phyloP scores from a whole-genome alignment of 2,888 invertebrate species.

The Octonoba sinensis region DNA sequence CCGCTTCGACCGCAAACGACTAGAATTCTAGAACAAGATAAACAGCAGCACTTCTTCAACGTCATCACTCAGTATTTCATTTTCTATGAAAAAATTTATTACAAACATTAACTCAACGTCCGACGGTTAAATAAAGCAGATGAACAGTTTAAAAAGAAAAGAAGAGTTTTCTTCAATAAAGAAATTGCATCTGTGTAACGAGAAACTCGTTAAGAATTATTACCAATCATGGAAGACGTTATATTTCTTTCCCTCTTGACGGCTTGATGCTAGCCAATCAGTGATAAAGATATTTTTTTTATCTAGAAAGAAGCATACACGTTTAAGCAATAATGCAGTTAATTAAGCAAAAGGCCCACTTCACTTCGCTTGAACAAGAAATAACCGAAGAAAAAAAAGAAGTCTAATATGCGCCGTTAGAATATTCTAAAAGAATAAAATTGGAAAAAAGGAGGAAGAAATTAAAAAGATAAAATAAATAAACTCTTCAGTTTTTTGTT shows the following conservation, averaged over 20 bases:
- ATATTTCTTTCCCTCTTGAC: not conserved
- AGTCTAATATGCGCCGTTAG: not conserved
- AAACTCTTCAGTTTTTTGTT: not conserved
- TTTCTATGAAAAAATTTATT: not conserved
- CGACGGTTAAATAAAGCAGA: slow-evolving; percentile 13
- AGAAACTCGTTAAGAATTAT: not conserved
- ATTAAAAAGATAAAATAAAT: not conserved
- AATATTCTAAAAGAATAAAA: slow-evolving; percentile 7
- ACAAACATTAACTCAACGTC: slow-evolving; percentile 3
- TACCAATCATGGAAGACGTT: slow-evolving; percentile 7
- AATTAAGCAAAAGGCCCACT: slow-evolving; percentile 35
- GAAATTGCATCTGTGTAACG: slow-evolving; percentile 7
- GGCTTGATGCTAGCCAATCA: slow-evolving; percentile 12
- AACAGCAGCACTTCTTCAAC: too few relatives aligned
- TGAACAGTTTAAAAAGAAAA: not conserved
- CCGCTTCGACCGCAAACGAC: too few relatives aligned
- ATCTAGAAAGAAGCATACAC: slow-evolving; percentile 1
- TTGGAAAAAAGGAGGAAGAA: not conserved
- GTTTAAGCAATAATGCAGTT: slow-evolving; percentile 22
- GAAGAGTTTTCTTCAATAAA: not conserved
- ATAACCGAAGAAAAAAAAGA: not conserved
- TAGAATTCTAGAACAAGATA: too few relatives aligned
- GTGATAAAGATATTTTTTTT: slow-evolving; percentile 15
- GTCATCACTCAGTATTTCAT: too few relatives aligned
- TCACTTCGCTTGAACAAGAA: slow-evolving; percentile 1